Evolutionary conservation across 2,113 vertebrate genomes (phyloP), one percentile per base, ranked within the genome.

Genomic region (Girardinichthys multiradiatus): DNA sequence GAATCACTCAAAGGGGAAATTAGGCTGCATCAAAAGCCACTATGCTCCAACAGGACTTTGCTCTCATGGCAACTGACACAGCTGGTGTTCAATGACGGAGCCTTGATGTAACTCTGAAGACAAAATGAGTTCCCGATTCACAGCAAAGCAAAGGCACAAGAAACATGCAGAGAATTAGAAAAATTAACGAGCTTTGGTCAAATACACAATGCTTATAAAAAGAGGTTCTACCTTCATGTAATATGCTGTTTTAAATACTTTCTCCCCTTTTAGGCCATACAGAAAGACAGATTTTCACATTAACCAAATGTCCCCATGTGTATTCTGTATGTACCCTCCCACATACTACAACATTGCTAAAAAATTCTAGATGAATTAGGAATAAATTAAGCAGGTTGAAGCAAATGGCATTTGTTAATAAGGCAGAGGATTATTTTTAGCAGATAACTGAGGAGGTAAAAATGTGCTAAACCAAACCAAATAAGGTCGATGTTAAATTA

Each of bases 51-150:
- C 64, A 39, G 64, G 62, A 68, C 67, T 74, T 39, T 39, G 76
- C 69, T 88, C 83, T 86, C 90, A 87, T 92, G 84, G 86, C 81
- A 90, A 91, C 90, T 63, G 76, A 82, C 72, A 8, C 71, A 77
- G 79, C 65, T 70, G 64, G 37, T 63, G 51, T 35, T 54, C 77
- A 70, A 80, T 24, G 62, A 60, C 28, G 28, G 29, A 77, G 57
- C 83, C 79, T 83, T 85, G 83, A 87, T 80, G 79, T 76, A 17
- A 71, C 77, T 81, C 65, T 79, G 57, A 67, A 63, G 67, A 39
- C 28, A 64, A 71, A 87, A 37, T 62, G 42, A 29, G n/a, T 39
- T 11, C 1, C 19, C 37, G 48, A 35, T 14, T 42, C 58, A 62
- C 28, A 15, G 30, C 35, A 30, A 26, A 33, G 61, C 57, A 84